Percentiles rank a stretch among this genome's conserved stretches.
phyloP scores from a whole-genome alignment of 1,140 invertebrate genomes.

The Drosophila busckii region DNA sequence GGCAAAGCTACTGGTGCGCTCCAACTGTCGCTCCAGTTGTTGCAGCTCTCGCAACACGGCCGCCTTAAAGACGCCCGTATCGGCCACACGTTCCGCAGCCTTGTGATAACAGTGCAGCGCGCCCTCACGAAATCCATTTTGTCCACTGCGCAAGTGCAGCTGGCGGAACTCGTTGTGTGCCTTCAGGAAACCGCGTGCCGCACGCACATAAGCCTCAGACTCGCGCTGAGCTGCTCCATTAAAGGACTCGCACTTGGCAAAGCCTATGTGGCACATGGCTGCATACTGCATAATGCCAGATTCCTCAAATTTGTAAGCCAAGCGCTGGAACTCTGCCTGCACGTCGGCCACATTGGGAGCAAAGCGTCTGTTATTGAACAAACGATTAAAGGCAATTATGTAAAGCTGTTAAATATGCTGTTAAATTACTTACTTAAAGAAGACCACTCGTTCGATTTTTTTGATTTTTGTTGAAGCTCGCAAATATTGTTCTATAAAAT shows the following conservation, averaged over 20 bases:
- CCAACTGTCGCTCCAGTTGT: slow-evolving; percentile 47
- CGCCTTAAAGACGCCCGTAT: slow-evolving; percentile 68
- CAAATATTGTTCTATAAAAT: slow-evolving; percentile 67
- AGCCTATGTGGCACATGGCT: slow-evolving; percentile 73
- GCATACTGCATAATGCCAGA: slow-evolving; percentile 71
- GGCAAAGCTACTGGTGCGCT: slow-evolving; percentile 66
- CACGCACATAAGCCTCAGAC: slow-evolving; percentile 63
- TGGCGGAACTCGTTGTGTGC: slow-evolving; percentile 46
- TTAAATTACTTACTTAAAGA: slow-evolving; percentile 67
- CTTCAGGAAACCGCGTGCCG: slow-evolving; percentile 52
- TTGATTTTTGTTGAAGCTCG: slow-evolving; percentile 70
- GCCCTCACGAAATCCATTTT: slow-evolving; percentile 56
- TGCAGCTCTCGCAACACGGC: slow-evolving; percentile 67
- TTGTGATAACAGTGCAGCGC: slow-evolving; percentile 65
- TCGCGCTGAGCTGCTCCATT: slow-evolving; percentile 53
- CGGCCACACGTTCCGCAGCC: slow-evolving; percentile 52
- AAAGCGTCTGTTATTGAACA: slow-evolving; percentile 51
- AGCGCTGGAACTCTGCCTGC: slow-evolving; percentile 61
- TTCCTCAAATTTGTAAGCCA: slow-evolving; percentile 70
- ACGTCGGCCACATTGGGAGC: slow-evolving; percentile 70
- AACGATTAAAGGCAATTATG: neutral
- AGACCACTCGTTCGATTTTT: slow-evolving; percentile 70
- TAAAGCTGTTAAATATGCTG: neutral
- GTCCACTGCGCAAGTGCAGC: slow-evolving; percentile 43
- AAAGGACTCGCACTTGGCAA: slow-evolving; percentile 66